These are phyloP conservation scores for Ammospiza maritima DNA, from an alignment of 2,797 vertebrate species.

Conservation along the genomic window DNA sequence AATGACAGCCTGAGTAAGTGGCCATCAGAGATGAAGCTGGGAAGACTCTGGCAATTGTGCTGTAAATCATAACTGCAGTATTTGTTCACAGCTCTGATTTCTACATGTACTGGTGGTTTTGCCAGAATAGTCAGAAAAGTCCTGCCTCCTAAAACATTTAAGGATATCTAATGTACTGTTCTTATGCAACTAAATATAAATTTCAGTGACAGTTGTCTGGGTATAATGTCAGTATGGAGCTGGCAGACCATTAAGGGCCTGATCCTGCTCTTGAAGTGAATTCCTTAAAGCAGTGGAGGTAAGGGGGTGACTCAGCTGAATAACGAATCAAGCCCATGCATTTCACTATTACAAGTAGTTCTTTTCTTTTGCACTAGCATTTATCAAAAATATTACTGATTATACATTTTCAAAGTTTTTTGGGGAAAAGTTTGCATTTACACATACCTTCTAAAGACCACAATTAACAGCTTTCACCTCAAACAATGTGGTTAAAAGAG, in stretches of 20 bases:
- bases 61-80: constrained; percentile 33
- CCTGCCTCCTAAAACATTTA: constrained; percentile 33
- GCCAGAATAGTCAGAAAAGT: not conserved
- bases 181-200: not conserved
- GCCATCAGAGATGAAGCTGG: not conserved
- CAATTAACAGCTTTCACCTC: not conserved
- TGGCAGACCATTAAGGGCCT: not conserved
- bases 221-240: not conserved
- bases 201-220: not conserved
- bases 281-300: not conserved
- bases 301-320: not conserved
- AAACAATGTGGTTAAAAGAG: not conserved
- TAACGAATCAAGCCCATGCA: not conserved
- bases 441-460: not conserved
- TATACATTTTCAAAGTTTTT: not conserved
- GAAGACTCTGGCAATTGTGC: constrained; percentile 7
- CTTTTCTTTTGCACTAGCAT: not conserved
- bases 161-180: not conserved
- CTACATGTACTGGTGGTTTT: not conserved
- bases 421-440: not conserved
- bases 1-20: constrained; percentile 45
- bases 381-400: constrained; percentile 6
- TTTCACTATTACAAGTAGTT: not conserved
- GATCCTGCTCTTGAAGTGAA: not conserved
- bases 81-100: constrained; percentile 30